Conservation (phyloP, 2,797 vertebrate genomes). For the Diceros bicornis region DNA sequence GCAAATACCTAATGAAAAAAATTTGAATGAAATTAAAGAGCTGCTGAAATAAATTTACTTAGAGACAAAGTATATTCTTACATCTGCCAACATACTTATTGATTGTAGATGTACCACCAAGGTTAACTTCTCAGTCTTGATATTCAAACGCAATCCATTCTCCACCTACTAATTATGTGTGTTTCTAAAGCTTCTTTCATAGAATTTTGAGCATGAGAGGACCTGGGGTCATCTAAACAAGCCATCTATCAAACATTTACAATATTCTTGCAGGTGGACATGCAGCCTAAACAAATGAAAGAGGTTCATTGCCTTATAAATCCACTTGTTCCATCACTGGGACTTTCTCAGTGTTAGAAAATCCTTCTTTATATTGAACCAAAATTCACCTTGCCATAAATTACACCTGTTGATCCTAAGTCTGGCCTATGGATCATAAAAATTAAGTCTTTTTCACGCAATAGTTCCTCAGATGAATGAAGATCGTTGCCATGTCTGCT, state of each 20-base stretch:
- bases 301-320: background rate
- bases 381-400: slow-evolving; percentile 30
- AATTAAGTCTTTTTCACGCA: background rate
- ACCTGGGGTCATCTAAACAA: background rate
- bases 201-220: background rate
- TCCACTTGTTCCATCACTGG: background rate
- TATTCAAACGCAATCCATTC: background rate
- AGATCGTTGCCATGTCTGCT: background rate
- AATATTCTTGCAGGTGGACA: background rate
- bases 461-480: slow-evolving; percentile 13
- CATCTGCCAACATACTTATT: background rate
- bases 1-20: slow-evolving; percentile 21
- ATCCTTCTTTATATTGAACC: background rate
- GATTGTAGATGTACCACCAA: background rate
- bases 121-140: background rate
- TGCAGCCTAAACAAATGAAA: background rate
- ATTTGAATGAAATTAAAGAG: slow-evolving; percentile 26
- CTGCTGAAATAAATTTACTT: background rate
- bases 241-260: background rate
- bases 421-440: background rate
- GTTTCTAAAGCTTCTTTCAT: slow-evolving; percentile 19
- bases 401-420: background rate
- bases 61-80: background rate
- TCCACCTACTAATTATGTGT: background rate
- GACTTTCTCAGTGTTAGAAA: background rate